Evolutionary conservation across 2,113 vertebrate species (phyloP).

Genomic region (Rhagologus leucostigma): DNA sequence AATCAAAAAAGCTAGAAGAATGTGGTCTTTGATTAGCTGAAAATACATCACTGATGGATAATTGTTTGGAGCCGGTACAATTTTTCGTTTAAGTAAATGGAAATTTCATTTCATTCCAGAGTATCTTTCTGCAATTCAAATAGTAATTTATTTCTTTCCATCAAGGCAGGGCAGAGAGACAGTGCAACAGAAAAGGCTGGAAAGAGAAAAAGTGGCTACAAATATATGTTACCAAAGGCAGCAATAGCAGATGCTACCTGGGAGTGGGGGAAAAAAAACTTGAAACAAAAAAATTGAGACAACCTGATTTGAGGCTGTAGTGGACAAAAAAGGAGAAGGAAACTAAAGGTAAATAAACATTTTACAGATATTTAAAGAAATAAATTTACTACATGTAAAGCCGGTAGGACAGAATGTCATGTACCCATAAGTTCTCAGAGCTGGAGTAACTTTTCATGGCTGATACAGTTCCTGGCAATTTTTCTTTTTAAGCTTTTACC

Average conservation of each 20-base stretch:
- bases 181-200: background rate
- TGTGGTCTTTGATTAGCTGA: background rate
- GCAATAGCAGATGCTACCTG: background rate
- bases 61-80: background rate
- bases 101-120: background rate
- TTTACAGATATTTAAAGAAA: background rate
- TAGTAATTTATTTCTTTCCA: background rate
- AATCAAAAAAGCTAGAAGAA: background rate
- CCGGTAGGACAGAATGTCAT: background rate
- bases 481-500: background rate
- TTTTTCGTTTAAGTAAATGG: constrained; percentile 2
- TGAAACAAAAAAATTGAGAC: background rate
- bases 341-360: background rate
- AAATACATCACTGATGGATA: background rate
- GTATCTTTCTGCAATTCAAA: background rate
- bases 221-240: background rate
- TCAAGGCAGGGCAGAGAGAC: background rate
- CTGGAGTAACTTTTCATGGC: constrained; percentile 30
- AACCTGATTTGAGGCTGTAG: background rate
- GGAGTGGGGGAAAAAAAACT: background rate
- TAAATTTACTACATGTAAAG: background rate
- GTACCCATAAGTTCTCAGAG: background rate
- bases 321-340: background rate
- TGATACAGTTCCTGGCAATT: background rate
- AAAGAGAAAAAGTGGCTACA: background rate